Evolutionary conservation across 1,140 invertebrate species (phyloP).

Genomic region (Octopus bimaculoides): DNA sequence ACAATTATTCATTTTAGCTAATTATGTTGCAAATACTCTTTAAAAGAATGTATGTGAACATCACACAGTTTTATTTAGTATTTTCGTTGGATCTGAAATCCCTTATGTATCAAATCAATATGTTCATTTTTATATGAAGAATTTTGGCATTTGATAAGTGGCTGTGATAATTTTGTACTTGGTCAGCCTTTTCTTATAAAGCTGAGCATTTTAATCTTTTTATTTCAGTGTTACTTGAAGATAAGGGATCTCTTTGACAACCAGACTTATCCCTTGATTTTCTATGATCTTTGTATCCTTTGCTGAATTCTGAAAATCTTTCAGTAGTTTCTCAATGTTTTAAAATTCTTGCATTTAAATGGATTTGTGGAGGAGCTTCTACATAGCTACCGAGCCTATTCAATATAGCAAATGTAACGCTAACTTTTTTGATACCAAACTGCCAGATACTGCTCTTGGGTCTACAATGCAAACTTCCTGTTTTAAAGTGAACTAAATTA

Average conservation of each 20-base stretch:
- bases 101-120: no score
- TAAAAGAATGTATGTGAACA: no score
- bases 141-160: no score
- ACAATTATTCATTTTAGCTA: no score
- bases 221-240: conserved; percentile 59
- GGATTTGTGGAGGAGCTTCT: conserved; percentile 1
- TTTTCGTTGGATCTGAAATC: no score
- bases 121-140: no score
- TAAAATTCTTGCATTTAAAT: neutral
- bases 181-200: neutral
- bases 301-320: conserved; percentile 6
- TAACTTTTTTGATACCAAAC: neutral
- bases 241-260: conserved; percentile 61
- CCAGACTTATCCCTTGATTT: conserved; percentile 55
- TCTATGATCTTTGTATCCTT: conserved; percentile 64
- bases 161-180: neutral
- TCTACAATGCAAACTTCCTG: neutral
- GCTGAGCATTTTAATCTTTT: conserved; percentile 2
- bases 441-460: neutral
- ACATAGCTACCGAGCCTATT: neutral
- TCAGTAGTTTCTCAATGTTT: neutral
- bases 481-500: neutral
- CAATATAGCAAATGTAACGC: neutral
- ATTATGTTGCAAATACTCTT: no score
- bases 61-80: no score